Conservation (phyloP, 2,888 invertebrate species). For the Oxytorus armatus region DNA sequence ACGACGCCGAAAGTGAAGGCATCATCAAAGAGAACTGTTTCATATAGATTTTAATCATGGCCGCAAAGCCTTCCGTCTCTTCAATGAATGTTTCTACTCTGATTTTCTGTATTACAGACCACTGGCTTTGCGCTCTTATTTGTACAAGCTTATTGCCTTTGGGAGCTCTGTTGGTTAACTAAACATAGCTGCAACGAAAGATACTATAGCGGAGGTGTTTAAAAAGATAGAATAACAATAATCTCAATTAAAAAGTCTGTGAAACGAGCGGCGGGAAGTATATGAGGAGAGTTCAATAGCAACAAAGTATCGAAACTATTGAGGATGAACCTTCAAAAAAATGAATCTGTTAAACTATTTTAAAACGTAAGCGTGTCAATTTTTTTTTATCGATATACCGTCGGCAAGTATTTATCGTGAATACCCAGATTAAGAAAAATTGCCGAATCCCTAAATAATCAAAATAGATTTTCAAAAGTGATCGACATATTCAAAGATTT, state of each 20-base stretch:
- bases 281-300: background rate
- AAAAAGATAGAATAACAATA: background rate
- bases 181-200: constrained; percentile 36
- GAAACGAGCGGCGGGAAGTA: background rate
- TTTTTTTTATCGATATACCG: no score
- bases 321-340: background rate
- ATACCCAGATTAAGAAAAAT: no score
- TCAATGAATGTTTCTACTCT: constrained; percentile 50
- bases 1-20: constrained; percentile 34
- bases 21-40: constrained; percentile 49
- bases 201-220: constrained; percentile 23
- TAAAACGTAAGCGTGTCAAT: no score
- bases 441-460: no score
- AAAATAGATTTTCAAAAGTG: no score
- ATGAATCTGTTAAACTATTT: background rate
- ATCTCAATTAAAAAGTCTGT: background rate
- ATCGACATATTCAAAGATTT: no score
- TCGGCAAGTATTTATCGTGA: no score
- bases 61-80: constrained; percentile 50
- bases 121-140: constrained; percentile 46
- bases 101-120: constrained; percentile 45
- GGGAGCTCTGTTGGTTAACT: constrained; percentile 33
- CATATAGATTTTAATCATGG: constrained; percentile 55
- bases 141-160: constrained; percentile 53
- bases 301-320: background rate